Evolutionary conservation across 2,888 invertebrate genomes (phyloP), one percentile per base, ranked within the genome.

Genomic region (Allolobophora icterica): DNA sequence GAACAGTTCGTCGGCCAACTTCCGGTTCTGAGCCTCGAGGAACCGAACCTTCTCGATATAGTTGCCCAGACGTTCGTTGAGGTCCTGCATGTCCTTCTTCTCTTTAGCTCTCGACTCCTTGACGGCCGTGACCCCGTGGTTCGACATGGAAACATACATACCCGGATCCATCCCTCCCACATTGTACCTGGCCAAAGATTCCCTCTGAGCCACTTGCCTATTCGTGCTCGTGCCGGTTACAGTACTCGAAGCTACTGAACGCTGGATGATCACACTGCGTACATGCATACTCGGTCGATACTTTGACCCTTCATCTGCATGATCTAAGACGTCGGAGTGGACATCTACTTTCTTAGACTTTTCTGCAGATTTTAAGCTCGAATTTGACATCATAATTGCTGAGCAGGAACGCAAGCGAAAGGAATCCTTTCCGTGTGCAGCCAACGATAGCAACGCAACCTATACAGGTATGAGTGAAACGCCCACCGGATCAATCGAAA

Each of bases 51-150:
- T 96, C 94, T 96, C 96, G 92, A 96, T 96, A 94, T 96, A 96
- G 94, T 94, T 95, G 92, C 96, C 96, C 91, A 96, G 95, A 89
- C 96, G 94, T 93, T 96, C 96, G 94, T 96, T 96, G 92, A 96
- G 93, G 92, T 96, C 96, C 93, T 95, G 95, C 95, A 96, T 95
- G 93, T 96, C 96, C 93, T 95, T 95, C 95, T 96, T 96, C 94
- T 96, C 96, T 92, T 94, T 94, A 92, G 95, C 96, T 58, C 96
- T 94, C 90, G 93, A 93, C 90, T 94, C 94, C 92, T 95, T 95
- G 40, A 96, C 95, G 89, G 94, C 94, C 91, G 93, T 95, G 21
- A 96, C 96, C 71, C 95, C 95, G 40, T 93, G 93, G 90, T 92
- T 93, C 33, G 94, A 93, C 42, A 94, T 92, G 92, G 93, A 94